These are phyloP conservation scores for Chlorodrepanis virens DNA, from an alignment of 2,113 vertebrate species.

Conservation along the genomic window DNA sequence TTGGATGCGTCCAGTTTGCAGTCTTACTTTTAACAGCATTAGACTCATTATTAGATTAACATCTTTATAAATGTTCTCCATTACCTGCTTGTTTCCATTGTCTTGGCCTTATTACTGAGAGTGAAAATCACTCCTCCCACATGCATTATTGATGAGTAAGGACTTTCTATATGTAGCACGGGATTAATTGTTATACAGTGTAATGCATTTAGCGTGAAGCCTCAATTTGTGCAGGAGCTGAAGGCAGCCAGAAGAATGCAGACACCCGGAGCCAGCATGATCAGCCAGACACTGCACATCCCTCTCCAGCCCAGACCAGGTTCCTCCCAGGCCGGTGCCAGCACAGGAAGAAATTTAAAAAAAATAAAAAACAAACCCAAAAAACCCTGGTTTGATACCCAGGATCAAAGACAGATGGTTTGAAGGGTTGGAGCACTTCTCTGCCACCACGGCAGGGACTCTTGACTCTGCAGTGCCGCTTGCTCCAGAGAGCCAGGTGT, in stretches of 20 bases:
- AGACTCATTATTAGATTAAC: slow-evolving; percentile 70
- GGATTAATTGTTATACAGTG: slow-evolving; percentile 65
- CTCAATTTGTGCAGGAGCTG: slow-evolving; percentile 59
- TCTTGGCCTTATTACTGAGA: slow-evolving; percentile 59
- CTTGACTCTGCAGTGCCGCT: neutral
- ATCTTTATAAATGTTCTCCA: slow-evolving; percentile 74
- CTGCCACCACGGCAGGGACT: neutral
- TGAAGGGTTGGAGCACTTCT: neutral
- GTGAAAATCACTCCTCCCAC: slow-evolving; percentile 56
- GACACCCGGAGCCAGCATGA: neutral
- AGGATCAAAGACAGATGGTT: neutral
- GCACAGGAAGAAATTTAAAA: neutral
- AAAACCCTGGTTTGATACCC: neutral
- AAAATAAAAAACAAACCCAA: neutral
- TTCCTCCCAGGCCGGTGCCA: neutral
- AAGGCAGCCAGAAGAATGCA: slow-evolving; percentile 50
- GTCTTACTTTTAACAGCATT: slow-evolving; percentile 68
- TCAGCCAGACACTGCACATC: slow-evolving; percentile 25
- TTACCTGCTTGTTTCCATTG: slow-evolving; percentile 76
- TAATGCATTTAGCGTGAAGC: slow-evolving; percentile 67
- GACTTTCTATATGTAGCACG: slow-evolving; percentile 66
- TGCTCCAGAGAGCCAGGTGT: neutral
- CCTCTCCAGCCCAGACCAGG: neutral
- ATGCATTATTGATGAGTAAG: slow-evolving; percentile 74
- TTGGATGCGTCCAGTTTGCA: slow-evolving; percentile 75